Percentiles rank a stretch among this genome's conserved stretches.
These are phyloP conservation scores for Lasioglossum marginatum DNA, from an alignment of 2,888 invertebrate genomes.

Conservation along the genomic window DNA sequence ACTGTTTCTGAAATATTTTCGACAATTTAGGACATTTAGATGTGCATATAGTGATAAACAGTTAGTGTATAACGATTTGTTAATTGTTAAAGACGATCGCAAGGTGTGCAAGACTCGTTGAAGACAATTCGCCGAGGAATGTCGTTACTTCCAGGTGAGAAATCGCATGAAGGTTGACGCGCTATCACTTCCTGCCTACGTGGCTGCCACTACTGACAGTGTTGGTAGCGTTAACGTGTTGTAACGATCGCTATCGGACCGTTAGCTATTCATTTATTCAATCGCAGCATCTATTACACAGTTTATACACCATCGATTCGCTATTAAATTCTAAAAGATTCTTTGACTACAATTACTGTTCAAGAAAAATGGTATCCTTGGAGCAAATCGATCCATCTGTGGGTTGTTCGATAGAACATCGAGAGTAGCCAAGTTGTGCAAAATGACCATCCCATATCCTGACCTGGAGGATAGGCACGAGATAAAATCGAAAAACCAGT, in stretches of 20 bases:
- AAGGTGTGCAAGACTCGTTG: background rate
- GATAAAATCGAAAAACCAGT: background rate
- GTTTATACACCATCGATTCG: background rate
- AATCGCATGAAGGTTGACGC: conserved; percentile 67
- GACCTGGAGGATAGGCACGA: background rate
- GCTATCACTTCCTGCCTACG: conserved; percentile 61
- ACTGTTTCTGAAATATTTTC: background rate
- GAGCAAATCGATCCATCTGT: background rate
- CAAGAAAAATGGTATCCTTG: background rate
- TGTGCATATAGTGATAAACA: background rate
- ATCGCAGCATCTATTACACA: conserved; percentile 27
- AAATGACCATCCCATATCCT: background rate
- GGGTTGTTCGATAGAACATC: background rate
- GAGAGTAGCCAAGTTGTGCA: background rate
- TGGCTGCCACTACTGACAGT: conserved; percentile 25
- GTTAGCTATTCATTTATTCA: conserved; percentile 64
- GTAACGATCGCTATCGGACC: conserved; percentile 59
- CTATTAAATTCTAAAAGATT: background rate
- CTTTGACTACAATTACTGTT: background rate
- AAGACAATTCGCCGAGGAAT: conserved; percentile 68
- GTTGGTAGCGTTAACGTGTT: conserved; percentile 45
- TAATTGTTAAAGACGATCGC: background rate
- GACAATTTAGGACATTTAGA: background rate
- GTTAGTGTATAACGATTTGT: background rate
- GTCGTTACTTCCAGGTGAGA: conserved; percentile 65